phyloP scores from a whole-genome alignment of 2,888 invertebrate species.

The Apamea anceps region DNA sequence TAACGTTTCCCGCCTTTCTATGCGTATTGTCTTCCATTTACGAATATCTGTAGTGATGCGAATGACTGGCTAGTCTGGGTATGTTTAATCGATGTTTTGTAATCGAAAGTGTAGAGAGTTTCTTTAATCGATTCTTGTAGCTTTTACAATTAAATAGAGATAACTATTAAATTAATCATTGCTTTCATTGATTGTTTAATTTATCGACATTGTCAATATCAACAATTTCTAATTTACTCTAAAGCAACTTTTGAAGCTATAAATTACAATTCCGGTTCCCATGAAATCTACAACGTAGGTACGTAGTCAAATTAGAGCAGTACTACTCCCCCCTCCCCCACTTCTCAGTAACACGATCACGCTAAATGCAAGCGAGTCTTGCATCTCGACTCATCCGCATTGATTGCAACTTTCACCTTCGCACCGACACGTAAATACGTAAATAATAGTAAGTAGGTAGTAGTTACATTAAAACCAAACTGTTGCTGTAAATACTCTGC shows the following conservation, averaged over 20 bases:
- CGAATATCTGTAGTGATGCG: constrained; percentile 48
- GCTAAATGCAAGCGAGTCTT: constrained; percentile 32
- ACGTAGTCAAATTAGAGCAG: constrained; percentile 26
- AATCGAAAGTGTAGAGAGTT: constrained; percentile 23
- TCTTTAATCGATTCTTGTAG: neutral
- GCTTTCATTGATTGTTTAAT: neutral
- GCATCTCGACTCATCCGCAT: constrained; percentile 51
- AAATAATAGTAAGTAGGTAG: neutral
- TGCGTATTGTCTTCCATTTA: constrained; percentile 53
- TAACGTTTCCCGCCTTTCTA: constrained; percentile 61
- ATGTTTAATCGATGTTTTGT: constrained; percentile 30
- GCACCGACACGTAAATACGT: constrained; percentile 20
- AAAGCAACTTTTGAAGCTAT: neutral
- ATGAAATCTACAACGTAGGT: neutral
- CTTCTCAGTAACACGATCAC: neutral
- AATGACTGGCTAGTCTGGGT: constrained; percentile 25
- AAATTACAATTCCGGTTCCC: constrained; percentile 29
- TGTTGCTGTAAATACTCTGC: neutral
- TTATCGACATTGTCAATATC: neutral
- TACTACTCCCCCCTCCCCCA: neutral
- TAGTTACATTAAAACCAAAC: neutral
- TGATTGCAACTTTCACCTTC: constrained; percentile 68
- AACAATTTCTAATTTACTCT: neutral
- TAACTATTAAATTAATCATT: neutral
- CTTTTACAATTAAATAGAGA: neutral